Evolutionary conservation across 1,140 invertebrate genomes (phyloP).

Genomic region (Aphelinus atriplicis): DNA sequence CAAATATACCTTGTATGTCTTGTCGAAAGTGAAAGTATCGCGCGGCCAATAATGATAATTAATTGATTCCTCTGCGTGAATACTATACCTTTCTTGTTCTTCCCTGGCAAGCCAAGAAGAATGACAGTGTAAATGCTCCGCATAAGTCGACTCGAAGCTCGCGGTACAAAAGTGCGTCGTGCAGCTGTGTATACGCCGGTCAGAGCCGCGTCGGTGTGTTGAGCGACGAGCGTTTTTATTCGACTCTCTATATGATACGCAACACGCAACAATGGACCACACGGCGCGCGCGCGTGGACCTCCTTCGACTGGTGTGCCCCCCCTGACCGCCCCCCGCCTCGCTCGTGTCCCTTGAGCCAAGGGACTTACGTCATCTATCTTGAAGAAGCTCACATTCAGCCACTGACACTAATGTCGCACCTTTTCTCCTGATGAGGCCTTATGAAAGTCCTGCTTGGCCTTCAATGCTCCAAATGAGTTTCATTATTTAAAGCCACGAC

Average conservation of each 20-base stretch:
- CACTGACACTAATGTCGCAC: slow-evolving; percentile 57
- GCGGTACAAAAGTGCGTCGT: no score
- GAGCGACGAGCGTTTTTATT: neutral
- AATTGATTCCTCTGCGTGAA: no score
- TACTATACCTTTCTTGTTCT: no score
- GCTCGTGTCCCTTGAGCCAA: slow-evolving; percentile 42
- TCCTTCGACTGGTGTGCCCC: slow-evolving; percentile 31
- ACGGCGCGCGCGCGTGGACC: slow-evolving; percentile 51
- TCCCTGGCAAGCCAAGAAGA: no score
- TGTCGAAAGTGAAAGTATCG: no score
- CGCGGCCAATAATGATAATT: no score
- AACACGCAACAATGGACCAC: slow-evolving; percentile 57
- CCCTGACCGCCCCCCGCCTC: slow-evolving; percentile 12
- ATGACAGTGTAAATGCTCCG: no score
- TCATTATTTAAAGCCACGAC: slow-evolving; percentile 25
- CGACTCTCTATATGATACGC: slow-evolving; percentile 7
- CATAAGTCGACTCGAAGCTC: no score
- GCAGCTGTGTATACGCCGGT: no score
- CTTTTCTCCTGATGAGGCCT: slow-evolving; percentile 40
- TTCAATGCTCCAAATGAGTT: slow-evolving; percentile 33
- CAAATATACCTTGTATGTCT: no score
- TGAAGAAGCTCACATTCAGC: slow-evolving; percentile 54
- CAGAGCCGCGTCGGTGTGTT: no score
- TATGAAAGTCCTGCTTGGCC: slow-evolving; percentile 41
- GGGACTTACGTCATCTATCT: slow-evolving; percentile 55